phyloP scores from a whole-genome alignment of 2,113 vertebrate species.

The Cisticola juncidis region DNA sequence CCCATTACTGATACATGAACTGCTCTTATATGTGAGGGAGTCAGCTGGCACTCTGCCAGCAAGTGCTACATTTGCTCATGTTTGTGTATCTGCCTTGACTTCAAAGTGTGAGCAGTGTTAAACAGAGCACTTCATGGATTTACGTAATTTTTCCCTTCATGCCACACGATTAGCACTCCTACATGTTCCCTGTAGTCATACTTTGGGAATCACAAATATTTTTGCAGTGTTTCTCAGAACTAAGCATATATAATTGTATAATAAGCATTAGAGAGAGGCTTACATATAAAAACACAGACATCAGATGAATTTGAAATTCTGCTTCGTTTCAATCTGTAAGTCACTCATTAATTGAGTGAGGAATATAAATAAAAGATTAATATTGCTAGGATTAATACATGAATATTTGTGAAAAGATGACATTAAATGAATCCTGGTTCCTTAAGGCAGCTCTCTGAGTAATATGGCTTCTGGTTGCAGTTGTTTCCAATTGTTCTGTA shows the following conservation, averaged over 20 bases:
- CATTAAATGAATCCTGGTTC: neutral
- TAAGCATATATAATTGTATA: conserved; percentile 8
- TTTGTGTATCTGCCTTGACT: neutral
- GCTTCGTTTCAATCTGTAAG: conserved; percentile 1
- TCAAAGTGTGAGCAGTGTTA: neutral
- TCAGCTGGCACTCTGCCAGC: neutral
- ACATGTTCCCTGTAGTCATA: conserved; percentile 43
- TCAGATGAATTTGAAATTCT: conserved; percentile 1
- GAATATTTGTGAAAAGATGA: neutral
- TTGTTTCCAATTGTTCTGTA: neutral
- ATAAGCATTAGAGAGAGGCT: neutral
- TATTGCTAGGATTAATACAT: neutral
- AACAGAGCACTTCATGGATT: neutral
- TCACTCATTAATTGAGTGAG: neutral
- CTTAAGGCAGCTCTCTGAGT: neutral
- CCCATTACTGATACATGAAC: neutral
- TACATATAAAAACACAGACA: neutral
- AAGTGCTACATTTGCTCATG: neutral
- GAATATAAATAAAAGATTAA: conserved; percentile 18
- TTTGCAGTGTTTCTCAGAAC: conserved; percentile 53
- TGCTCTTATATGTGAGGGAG: neutral
- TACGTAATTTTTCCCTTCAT: conserved; percentile 7
- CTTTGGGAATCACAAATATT: conserved; percentile 57
- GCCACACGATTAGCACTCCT: conserved; percentile 51
- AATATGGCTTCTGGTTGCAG: neutral